Conservation (phyloP, 2,113 vertebrate genomes). For the Alethe castanea region DNA sequence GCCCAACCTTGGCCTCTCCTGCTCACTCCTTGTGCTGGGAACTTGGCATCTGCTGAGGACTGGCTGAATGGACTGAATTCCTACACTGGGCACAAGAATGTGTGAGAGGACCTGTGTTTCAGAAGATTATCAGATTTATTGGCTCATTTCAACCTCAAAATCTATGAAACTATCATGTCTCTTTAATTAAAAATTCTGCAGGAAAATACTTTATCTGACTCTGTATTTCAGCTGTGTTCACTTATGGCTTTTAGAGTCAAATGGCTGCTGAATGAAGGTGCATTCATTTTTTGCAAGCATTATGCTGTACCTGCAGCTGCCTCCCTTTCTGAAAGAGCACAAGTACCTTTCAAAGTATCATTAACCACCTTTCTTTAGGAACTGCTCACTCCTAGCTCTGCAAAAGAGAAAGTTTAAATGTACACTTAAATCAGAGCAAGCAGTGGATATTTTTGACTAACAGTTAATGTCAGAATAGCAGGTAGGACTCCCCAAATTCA, state of each 20-base stretch:
- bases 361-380: neutral
- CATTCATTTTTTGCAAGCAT: neutral
- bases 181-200: neutral
- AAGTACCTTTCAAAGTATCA: neutral
- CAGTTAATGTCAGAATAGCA: neutral
- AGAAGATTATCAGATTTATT: neutral
- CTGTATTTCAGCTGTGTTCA: neutral
- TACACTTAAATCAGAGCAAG: neutral
- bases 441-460: neutral
- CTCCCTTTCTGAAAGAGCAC: neutral
- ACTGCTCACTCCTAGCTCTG: neutral
- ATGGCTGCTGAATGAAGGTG: neutral
- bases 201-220: neutral
- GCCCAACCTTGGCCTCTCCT: neutral
- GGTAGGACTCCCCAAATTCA: neutral
- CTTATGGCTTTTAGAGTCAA: neutral
- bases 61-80: neutral
- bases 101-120: neutral
- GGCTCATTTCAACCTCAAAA: neutral
- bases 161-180: neutral
- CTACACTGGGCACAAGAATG: neutral
- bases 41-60: neutral
- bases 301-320: neutral
- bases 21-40: neutral
- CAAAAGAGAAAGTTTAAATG: neutral